These are phyloP conservation scores for Solea senegalensis DNA, from an alignment of 2,113 vertebrate genomes.

Conservation along the genomic window DNA sequence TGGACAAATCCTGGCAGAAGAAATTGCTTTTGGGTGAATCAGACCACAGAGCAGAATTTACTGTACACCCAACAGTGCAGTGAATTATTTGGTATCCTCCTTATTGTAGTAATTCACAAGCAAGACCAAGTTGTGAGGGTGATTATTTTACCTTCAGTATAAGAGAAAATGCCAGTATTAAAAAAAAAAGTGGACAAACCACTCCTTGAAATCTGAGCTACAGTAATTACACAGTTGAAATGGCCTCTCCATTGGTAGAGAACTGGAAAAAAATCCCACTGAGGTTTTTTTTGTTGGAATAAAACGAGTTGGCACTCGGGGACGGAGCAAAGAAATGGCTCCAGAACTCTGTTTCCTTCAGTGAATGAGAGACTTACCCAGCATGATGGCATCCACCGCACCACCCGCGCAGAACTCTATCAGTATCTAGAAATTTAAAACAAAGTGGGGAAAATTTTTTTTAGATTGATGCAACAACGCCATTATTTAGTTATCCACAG, in stretches of 20 bases:
- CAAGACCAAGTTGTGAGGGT: conserved; percentile 3
- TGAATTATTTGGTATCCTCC: conserved; percentile 7
- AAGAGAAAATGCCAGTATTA: conserved; percentile 40
- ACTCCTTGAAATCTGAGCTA: conserved; percentile 70
- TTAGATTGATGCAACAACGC: neutral
- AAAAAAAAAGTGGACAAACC: conserved; percentile 61
- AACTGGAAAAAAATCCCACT: conserved; percentile 37
- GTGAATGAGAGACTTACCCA: conserved; percentile 85
- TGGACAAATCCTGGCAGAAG: conserved; percentile 27
- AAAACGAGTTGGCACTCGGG: conserved; percentile 56
- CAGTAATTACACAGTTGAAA: conserved; percentile 72
- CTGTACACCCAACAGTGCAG: neutral
- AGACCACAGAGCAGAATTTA: conserved; percentile 26
- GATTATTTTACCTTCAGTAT: conserved; percentile 44
- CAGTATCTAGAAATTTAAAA: conserved; percentile 87
- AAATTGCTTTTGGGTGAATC: conserved; percentile 31
- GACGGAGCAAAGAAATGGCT: conserved; percentile 47
- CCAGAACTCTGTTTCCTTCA: conserved; percentile 41
- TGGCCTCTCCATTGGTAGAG: conserved; percentile 35
- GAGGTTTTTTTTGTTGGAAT: conserved; percentile 50
- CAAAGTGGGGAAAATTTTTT: conserved; percentile 9
- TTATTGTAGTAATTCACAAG: conserved; percentile 11
- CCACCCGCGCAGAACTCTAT: conserved; percentile 99
- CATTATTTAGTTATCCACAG: neutral
- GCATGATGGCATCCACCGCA: conserved; percentile 97